Conservation (phyloP, 2,888 invertebrate species). For the Drosophila stalkeri region DNA sequence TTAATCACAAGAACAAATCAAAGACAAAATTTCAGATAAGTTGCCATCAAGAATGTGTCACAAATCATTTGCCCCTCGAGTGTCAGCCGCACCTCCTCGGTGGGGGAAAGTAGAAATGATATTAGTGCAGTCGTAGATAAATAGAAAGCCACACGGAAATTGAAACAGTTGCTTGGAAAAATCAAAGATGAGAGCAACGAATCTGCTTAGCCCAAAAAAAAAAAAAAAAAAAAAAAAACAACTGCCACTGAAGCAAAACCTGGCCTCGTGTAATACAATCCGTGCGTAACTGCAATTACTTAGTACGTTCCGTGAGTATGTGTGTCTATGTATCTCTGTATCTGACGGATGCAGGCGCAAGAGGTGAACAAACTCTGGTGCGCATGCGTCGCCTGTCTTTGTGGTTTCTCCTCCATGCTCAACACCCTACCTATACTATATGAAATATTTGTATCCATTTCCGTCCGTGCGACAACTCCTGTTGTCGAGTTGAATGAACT, state of each 20-base stretch:
- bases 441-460: slow-evolving; percentile 70
- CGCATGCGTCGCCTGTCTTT: slow-evolving; percentile 54
- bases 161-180: slow-evolving; percentile 77
- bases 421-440: slow-evolving; percentile 58
- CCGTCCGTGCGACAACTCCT: slow-evolving; percentile 40
- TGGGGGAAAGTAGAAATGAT: slow-evolving; percentile 67
- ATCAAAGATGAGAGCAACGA: slow-evolving; percentile 50
- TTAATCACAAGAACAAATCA: slow-evolving; percentile 43
- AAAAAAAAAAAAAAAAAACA: slow-evolving; percentile 12
- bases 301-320: slow-evolving; percentile 43
- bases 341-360: slow-evolving; percentile 28
- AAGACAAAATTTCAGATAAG: slow-evolving; percentile 19
- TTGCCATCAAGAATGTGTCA: slow-evolving; percentile 74
- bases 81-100: slow-evolving; percentile 16
- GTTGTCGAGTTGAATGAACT: slow-evolving; percentile 70
- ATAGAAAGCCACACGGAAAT: slow-evolving; percentile 66
- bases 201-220: slow-evolving; percentile 14
- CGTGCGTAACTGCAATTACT: slow-evolving; percentile 77
- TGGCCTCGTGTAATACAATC: slow-evolving; percentile 71
- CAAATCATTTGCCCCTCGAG: slow-evolving; percentile 75
- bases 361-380: slow-evolving; percentile 76
- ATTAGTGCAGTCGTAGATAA: slow-evolving; percentile 69
- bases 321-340: slow-evolving; percentile 28
- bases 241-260: slow-evolving; percentile 48
- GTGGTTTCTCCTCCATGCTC: slow-evolving; percentile 26